Conservation (phyloP, 2,888 invertebrate species). For the Aleiodes leptofemur region DNA sequence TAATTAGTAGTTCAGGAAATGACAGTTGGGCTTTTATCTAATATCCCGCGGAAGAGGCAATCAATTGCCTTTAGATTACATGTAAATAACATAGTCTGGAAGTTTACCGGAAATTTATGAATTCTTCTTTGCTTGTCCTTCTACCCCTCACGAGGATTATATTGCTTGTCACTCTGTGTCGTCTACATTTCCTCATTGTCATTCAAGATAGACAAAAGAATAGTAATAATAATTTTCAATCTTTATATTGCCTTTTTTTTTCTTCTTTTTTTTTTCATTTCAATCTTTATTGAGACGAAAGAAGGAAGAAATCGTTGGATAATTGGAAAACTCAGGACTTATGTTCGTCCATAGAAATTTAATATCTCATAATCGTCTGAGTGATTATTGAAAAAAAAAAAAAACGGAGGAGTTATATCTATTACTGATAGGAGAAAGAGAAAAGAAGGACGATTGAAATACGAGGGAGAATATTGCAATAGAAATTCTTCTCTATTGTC, state of each 20-base stretch:
- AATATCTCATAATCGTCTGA: conserved; percentile 15
- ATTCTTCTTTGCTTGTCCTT: conserved; percentile 53
- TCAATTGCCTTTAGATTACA: conserved; percentile 67
- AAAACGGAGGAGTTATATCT: conserved; percentile 11
- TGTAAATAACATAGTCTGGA: conserved; percentile 63
- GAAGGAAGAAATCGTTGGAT: not conserved
- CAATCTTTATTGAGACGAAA: too few species aligned
- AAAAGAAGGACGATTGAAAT: conserved; percentile 21
- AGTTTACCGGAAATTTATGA: conserved; percentile 67
- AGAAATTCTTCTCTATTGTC: conserved; percentile 55
- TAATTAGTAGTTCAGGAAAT: conserved; percentile 67
- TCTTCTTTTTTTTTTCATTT: too few species aligned
- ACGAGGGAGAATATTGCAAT: conserved; percentile 52
- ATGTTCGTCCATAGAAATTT: conserved; percentile 18
- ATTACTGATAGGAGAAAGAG: conserved; percentile 12
- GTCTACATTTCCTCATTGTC: too few species aligned
- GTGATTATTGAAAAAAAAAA: conserved; percentile 12
- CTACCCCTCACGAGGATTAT: conserved; percentile 30
- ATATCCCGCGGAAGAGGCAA: conserved; percentile 69
- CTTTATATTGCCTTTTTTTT: too few species aligned
- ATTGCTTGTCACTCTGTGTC: not conserved
- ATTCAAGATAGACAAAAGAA: too few species aligned
- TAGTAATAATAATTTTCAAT: too few species aligned
- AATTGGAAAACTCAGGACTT: not conserved
- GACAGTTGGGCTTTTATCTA: conserved; percentile 61